These are phyloP conservation scores for Slavum lentiscoides DNA, from an alignment of 2,888 invertebrate species.

Conservation along the genomic window DNA sequence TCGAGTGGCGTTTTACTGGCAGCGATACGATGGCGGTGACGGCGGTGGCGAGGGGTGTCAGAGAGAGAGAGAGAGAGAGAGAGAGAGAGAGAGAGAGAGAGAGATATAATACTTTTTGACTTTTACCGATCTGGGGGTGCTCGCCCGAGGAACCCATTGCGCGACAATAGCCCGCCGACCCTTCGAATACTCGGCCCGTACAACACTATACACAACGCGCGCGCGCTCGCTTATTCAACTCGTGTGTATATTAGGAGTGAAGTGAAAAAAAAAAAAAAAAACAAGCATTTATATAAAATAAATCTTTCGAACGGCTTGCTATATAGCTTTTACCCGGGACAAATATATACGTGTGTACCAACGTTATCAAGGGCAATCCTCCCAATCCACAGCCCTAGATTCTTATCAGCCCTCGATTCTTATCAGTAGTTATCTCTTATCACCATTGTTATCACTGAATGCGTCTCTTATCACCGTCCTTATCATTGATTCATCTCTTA, in stretches of 20 bases:
- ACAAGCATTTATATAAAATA: background rate
- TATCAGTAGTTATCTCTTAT: too few relatives aligned
- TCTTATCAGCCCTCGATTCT: too few relatives aligned
- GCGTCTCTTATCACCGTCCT: too few relatives aligned
- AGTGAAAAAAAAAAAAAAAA: constrained; percentile 25
- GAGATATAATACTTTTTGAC: constrained; percentile 46
- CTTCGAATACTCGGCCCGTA: background rate
- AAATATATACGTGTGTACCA: constrained; percentile 3
- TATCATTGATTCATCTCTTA: too few relatives aligned
- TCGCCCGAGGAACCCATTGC: background rate
- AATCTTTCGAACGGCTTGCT: constrained; percentile 24
- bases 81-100: too few relatives aligned
- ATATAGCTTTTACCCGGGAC: constrained; percentile 27
- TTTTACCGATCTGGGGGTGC: constrained; percentile 2
- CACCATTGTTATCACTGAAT: too few relatives aligned
- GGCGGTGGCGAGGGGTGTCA: background rate
- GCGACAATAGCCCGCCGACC: constrained; percentile 32
- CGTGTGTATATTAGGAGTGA: background rate
- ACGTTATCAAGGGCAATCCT: too few relatives aligned
- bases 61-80: too few relatives aligned
- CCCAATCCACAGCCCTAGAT: too few relatives aligned
- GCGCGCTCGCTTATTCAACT: background rate
- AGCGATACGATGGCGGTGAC: background rate
- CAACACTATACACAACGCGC: background rate
- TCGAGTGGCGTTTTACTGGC: too few relatives aligned